Evolutionary conservation across 1,140 invertebrate genomes (phyloP).

Genomic region (Augochlora pura): DNA sequence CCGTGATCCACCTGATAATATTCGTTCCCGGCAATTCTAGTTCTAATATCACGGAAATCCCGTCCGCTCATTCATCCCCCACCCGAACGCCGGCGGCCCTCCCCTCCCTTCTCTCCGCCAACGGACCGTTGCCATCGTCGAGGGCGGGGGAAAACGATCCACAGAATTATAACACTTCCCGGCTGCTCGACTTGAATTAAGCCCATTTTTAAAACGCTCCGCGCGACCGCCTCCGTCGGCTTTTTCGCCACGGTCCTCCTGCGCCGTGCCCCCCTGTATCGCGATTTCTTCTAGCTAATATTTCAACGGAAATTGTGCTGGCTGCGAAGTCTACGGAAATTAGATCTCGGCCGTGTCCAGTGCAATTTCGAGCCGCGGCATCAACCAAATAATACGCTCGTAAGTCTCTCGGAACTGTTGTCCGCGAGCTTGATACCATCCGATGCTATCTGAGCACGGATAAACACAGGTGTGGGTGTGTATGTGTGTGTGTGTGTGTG

Average conservation of each 20-base stretch:
- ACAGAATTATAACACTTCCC: constrained; percentile 53
- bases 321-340: constrained; percentile 47
- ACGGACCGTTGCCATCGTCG: too few relatives aligned
- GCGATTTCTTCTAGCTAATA: constrained; percentile 45
- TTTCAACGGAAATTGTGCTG: constrained; percentile 44
- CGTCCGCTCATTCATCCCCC: constrained; percentile 11
- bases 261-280: not conserved
- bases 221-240: not conserved
- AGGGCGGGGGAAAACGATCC: constrained; percentile 39
- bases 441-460: not conserved
- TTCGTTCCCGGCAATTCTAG: constrained; percentile 30
- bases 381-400: constrained; percentile 48
- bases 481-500: too few relatives aligned
- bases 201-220: constrained; percentile 42
- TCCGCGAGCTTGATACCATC: not conserved
- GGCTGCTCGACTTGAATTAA: constrained; percentile 42
- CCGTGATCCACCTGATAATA: not conserved
- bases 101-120: too few relatives aligned
- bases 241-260: constrained; percentile 14
- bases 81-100: too few relatives aligned
- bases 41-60: constrained; percentile 58
- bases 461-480: not conserved
- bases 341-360: constrained; percentile 39
- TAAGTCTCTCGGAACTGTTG: constrained; percentile 7
- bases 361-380: constrained; percentile 36